phyloP scores from a whole-genome alignment of 2,888 invertebrate species.

The Monochamus alternatus region DNA sequence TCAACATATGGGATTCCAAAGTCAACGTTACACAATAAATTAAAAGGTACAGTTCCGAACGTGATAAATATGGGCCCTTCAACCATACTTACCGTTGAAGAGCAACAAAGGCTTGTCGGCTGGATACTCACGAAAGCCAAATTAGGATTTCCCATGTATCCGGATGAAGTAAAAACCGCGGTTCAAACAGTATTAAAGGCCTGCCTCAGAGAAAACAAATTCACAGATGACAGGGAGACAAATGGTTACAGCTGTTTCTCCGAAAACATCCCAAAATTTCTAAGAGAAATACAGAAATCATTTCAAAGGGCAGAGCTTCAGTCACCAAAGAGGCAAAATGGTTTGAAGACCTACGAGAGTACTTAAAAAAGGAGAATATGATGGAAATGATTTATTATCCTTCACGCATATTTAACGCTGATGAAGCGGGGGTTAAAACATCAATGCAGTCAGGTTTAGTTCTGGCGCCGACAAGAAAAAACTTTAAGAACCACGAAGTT shows the following conservation, averaged over 20 bases:
- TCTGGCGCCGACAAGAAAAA: slow-evolving; percentile 29
- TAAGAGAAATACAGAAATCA: slow-evolving; percentile 53
- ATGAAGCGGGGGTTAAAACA: slow-evolving; percentile 43
- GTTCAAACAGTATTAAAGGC: slow-evolving; percentile 42
- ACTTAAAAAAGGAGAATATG: slow-evolving; percentile 32
- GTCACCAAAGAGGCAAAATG: slow-evolving; percentile 44
- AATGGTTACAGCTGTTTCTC: slow-evolving; percentile 58
- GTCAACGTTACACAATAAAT: not conserved
- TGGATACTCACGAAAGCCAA: slow-evolving; percentile 44
- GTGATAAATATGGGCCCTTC: not conserved
- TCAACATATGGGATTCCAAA: not conserved
- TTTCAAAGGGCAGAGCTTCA: slow-evolving; percentile 56
- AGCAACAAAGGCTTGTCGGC: not conserved
- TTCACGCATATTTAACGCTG: slow-evolving; percentile 44
- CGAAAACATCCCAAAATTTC: slow-evolving; percentile 54
- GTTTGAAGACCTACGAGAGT: slow-evolving; percentile 42
- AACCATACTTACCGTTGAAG: not conserved
- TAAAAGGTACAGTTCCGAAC: not conserved
- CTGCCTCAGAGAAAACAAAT: slow-evolving; percentile 28
- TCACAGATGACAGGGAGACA: slow-evolving; percentile 55
- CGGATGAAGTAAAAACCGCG: slow-evolving; percentile 43
- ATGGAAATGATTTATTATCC: slow-evolving; percentile 39
- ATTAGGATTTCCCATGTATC: slow-evolving; percentile 50
- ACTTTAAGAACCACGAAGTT: slow-evolving; percentile 24
- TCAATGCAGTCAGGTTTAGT: slow-evolving; percentile 38